Evolutionary conservation across 2,888 invertebrate genomes (phyloP).

Genomic region (Eledone cirrhosa): DNA sequence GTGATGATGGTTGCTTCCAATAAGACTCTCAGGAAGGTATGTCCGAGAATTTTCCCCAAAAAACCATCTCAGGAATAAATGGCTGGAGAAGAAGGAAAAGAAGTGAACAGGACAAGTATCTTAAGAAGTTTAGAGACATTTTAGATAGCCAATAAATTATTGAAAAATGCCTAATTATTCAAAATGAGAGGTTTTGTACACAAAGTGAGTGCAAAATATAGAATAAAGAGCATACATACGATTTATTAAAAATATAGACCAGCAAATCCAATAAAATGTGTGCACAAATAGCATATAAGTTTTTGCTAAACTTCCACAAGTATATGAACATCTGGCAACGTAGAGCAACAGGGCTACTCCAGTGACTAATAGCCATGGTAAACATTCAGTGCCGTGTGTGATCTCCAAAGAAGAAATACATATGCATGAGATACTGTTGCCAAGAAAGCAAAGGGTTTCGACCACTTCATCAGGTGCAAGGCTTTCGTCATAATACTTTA

Average conservation of each 20-base stretch:
- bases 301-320: constrained; percentile 43
- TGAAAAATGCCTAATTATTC: too few relatives aligned
- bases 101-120: too few relatives aligned
- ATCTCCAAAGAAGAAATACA: constrained; percentile 44
- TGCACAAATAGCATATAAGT: constrained; percentile 39
- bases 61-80: too few relatives aligned
- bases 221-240: constrained; percentile 7
- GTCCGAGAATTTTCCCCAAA: too few relatives aligned
- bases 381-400: constrained; percentile 32
- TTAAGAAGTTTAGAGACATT: too few relatives aligned
- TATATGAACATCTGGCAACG: constrained; percentile 43
- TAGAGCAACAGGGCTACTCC: constrained; percentile 44
- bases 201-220: too few relatives aligned
- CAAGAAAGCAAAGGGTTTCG: constrained; percentile 39
- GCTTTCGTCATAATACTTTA: constrained; percentile 39
- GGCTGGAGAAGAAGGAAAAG: too few relatives aligned
- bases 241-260: constrained; percentile 35
- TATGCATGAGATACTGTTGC: constrained; percentile 41
- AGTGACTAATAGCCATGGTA: constrained; percentile 43
- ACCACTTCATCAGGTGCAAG: constrained; percentile 39
- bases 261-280: constrained; percentile 42
- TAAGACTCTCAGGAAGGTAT: too few relatives aligned
- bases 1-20: too few relatives aligned
- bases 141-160: background rate
- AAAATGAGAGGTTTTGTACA: too few relatives aligned